Conservation (phyloP, 2,797 vertebrate genomes). For the Neosilurus mollespiculum region DNA sequence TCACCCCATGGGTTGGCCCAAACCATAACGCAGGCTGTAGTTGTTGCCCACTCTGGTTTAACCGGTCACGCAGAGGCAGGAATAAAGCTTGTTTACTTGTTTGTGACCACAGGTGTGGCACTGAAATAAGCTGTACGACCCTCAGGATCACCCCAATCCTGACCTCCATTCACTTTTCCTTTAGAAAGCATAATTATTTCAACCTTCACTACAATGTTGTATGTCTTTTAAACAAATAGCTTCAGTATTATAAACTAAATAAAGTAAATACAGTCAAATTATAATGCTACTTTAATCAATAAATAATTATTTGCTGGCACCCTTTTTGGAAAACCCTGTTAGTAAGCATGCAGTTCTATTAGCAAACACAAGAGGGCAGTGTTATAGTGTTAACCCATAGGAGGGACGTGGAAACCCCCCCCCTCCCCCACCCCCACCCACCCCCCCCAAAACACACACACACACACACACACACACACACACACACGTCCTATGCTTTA, state of each 20-base stretch:
- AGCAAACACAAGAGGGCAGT: slow-evolving; percentile 51
- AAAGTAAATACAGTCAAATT: background rate
- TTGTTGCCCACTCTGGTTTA: background rate
- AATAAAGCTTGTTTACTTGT: background rate
- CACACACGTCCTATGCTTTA: slow-evolving; percentile 24
- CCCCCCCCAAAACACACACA: background rate
- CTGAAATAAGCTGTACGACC: background rate
- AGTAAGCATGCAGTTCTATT: slow-evolving; percentile 25
- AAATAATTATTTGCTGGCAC: background rate
- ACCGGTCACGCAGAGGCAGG: background rate
- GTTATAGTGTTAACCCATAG: slow-evolving; percentile 18
- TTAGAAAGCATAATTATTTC: background rate
- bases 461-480: slow-evolving; percentile 22
- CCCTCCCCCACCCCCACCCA: no score
- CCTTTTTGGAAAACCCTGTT: background rate
- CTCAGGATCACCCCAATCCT: background rate
- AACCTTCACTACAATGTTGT: background rate
- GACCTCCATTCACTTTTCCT: background rate
- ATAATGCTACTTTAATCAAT: background rate
- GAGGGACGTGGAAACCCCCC: background rate
- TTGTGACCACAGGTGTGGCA: background rate
- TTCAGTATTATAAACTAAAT: background rate
- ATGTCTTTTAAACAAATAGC: background rate
- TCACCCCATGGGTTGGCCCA: background rate
- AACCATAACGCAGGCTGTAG: background rate